A percentile compares a stretch with the other conserved stretches of the same genome.
Conservation (phyloP, 2,797 vertebrate genomes). For the Mus caroli region DNA sequence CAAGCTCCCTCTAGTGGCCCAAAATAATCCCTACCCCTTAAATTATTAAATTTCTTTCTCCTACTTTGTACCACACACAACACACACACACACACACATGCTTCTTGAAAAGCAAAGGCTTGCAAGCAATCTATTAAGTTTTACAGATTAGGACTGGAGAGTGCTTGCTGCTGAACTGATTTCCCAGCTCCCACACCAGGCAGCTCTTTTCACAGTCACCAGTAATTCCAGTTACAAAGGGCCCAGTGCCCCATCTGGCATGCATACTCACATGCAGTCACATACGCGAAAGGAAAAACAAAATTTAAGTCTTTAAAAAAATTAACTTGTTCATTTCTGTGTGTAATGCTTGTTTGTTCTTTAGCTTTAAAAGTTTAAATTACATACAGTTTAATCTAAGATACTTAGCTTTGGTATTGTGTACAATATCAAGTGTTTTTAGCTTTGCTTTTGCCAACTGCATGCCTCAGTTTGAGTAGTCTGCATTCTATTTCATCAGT, state of each 20-base stretch:
- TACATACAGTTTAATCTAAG: neutral
- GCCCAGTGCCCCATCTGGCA: neutral
- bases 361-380: neutral
- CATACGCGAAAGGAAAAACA: neutral
- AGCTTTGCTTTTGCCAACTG: neutral
- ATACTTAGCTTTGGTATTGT: neutral
- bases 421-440: neutral
- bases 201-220: neutral
- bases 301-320: neutral
- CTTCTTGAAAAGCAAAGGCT: neutral
- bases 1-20: neutral
- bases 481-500: neutral
- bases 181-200: neutral
- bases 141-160: neutral
- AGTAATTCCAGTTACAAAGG: neutral
- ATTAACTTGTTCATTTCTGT: neutral
- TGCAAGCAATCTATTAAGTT: no score
- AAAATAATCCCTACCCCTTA: neutral
- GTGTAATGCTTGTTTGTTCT: neutral
- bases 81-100: neutral
- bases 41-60: neutral
- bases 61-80: neutral
- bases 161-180: neutral
- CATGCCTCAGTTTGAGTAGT: neutral
- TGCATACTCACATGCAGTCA: neutral